Base-by-base conservation (phyloP, 2,797 vertebrate genomes). In the Paedocypris micromegethes region DNA sequence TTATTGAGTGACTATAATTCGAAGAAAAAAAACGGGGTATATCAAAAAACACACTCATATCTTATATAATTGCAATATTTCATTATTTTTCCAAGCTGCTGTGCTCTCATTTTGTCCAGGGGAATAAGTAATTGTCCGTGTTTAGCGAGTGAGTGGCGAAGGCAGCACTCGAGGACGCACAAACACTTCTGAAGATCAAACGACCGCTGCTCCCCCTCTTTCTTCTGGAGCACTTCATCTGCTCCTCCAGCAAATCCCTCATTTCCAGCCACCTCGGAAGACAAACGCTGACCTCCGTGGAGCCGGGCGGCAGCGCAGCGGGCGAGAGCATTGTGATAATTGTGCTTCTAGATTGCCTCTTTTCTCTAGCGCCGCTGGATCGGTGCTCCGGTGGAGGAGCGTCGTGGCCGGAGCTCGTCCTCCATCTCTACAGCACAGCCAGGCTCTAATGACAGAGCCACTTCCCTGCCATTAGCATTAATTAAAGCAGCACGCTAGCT, bases 401-500 rank as follows among this genome's bases (percentile, higher is more conserved):
- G 60, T 47, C 66, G 63, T 50, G 73, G 54, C 6, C 42, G 56
- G 6, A 54, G 47, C 59, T 56, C 58, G 55, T 23, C 41, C 44
- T 53, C 40, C 9, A 42, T 67, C 59, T 56, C 51, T 66, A 9
- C 63, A 61, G 75, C 54, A 55, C 75, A 61, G 49, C 38, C 55
- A 56, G 55, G 64, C 45, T 6, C 46, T 73, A 83, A 78, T 78
- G 75, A 78, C 42, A 48, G 63, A 56, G 66, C 70, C 67, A 76
- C 79, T 70, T 76, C 76, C 75, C 70, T 52, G 59, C 66, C n/a
- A n/a, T 68, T 49, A 59, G 52, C 68, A 58, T 69, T 82, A 79
- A 87, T 87, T 85, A 81, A 84, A 86, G 81, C 76, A 78, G 71
- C 58, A n/a, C 41, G 65, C 51, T 6, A 47, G 72, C 75, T 78